Conservation (phyloP, 1,140 invertebrate species). For the Nasonia longicornis region DNA sequence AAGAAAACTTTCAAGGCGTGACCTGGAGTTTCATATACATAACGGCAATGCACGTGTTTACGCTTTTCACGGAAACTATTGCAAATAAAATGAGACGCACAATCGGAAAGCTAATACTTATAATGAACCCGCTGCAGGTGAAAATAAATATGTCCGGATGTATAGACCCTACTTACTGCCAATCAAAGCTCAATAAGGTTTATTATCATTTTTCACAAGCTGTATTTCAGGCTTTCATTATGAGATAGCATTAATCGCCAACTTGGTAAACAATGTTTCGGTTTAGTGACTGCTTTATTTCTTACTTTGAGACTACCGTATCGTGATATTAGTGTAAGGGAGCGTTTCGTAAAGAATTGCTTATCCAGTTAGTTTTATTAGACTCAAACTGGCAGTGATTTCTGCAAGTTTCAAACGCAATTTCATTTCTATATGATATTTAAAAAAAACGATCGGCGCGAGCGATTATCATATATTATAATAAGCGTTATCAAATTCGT, state of each 20-base stretch:
- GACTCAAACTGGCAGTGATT: too few species aligned
- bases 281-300: too few species aligned
- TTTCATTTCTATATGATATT: too few species aligned
- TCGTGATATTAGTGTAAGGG: too few species aligned
- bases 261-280: too few species aligned
- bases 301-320: not conserved
- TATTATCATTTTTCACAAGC: not conserved
- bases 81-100: not conserved
- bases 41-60: not conserved
- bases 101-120: not conserved
- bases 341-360: too few species aligned
- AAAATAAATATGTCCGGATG: not conserved
- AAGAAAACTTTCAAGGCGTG: not conserved
- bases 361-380: too few species aligned
- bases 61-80: conserved; percentile 8
- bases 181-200: not conserved
- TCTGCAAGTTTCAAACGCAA: too few species aligned
- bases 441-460: too few species aligned
- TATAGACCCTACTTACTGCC: not conserved
- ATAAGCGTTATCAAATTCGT: too few species aligned
- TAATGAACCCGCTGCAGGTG: too few species aligned
- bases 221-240: not conserved
- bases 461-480: too few species aligned
- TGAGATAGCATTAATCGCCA: not conserved
- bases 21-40: not conserved